Evolutionary conservation across 1,140 invertebrate genomes (phyloP), one percentile per base, ranked within the genome.

Genomic region (Bilobella aurantiaca): DNA sequence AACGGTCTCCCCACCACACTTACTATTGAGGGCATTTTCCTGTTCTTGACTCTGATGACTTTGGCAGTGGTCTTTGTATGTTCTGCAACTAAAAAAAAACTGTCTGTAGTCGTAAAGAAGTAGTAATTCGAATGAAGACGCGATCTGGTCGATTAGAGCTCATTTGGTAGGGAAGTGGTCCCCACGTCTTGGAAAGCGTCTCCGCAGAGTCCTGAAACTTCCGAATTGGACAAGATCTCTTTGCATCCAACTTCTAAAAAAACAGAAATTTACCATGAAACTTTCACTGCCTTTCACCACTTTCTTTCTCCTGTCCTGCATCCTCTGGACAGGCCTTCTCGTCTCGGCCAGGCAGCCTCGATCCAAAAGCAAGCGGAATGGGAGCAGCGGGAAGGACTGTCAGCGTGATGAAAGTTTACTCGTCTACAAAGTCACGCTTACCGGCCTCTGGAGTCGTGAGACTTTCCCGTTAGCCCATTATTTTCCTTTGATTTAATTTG

Each of bases 361-460:
- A 12, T 8, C 8, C 34, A 42, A 18, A 42, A 42, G 34, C 34
- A 42, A 18, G 34, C 8, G 8, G 49, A 14, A 5, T 56, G 5
- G 14, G 12, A 56, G 14, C 14, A 56, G 25, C 16, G 29, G 57
- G 57, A 58, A 53, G 31, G 34, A 27, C 29, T 47, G 58, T 66
- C 37, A 62, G 16, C 75, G 75, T 60, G 64, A 70, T 1, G 79
- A 83, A 64, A 84, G 87, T 74, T 85, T 86, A 67, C 76, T 95
- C 53, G 84, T 90, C 67, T 95, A 94, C 77, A 85, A 86, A 75
- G 85, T 93, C 75, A 86, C 89, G 30, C 77, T 94, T 74, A 85
- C 90, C 75, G 93, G 89, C 37, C 90, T 89, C 75, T 95, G 91
- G 92, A 89, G 88, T n/a, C 82, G 87, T 62, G 90, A 91, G 74